phyloP scores from a whole-genome alignment of 2,113 vertebrate species.

The Etheostoma cragini region DNA sequence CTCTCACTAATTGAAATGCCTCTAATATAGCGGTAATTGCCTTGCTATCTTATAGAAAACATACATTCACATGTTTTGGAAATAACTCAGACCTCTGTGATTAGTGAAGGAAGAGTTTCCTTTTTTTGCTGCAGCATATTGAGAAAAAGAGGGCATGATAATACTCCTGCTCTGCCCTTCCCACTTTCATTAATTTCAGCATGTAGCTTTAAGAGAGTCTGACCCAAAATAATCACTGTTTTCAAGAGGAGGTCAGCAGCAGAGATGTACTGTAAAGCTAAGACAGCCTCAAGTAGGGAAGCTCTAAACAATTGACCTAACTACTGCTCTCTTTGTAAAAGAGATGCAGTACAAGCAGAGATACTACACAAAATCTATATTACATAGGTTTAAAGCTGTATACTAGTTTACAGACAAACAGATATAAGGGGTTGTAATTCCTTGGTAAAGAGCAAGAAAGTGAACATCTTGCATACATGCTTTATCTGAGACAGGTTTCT shows the following conservation, averaged over 20 bases:
- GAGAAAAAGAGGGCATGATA: constrained; percentile 58
- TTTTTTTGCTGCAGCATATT: constrained; percentile 29
- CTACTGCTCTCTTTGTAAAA: constrained; percentile 14
- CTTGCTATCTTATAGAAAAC: constrained; percentile 28
- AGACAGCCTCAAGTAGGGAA: constrained; percentile 50
- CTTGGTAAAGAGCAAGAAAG: not conserved
- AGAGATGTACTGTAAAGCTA: constrained; percentile 50
- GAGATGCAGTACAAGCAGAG: not conserved
- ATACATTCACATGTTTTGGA: constrained; percentile 26
- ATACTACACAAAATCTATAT: not conserved
- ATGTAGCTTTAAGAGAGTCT: constrained; percentile 74
- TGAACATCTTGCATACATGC: not conserved
- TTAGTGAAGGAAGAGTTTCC: constrained; percentile 11
- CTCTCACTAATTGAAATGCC: not conserved
- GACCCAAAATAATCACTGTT: constrained; percentile 78
- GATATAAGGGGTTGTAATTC: not conserved
- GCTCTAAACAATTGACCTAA: constrained; percentile 48
- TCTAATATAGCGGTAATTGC: constrained; percentile 36
- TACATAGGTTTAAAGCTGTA: not conserved
- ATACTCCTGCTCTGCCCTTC: constrained; percentile 64
- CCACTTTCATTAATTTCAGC: constrained; percentile 64
- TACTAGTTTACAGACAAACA: not conserved
- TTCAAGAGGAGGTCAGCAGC: constrained; percentile 69
- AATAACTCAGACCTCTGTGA: constrained; percentile 42
- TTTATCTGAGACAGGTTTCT: not conserved